These are phyloP conservation scores for Drosophila oshimai DNA, from an alignment of 1,140 invertebrate species.

Conservation along the genomic window DNA sequence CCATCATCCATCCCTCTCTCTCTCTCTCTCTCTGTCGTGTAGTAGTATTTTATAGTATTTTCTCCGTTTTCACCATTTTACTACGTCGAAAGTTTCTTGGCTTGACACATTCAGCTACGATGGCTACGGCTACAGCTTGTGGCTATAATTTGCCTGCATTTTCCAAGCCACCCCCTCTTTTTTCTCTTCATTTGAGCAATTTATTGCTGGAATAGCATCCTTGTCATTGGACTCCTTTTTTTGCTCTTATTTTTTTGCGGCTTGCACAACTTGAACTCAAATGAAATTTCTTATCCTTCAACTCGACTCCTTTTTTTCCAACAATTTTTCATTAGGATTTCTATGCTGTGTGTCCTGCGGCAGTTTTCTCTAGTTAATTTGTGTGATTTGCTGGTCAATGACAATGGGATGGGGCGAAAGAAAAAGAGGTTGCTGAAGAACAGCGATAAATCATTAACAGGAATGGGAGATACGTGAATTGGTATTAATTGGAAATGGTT, in stretches of 20 bases:
- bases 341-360: conserved; percentile 54
- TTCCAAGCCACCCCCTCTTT: conserved; percentile 24
- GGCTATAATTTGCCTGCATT: conserved; percentile 72
- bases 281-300: conserved; percentile 34
- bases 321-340: conserved; percentile 72
- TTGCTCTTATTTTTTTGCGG: conserved; percentile 58
- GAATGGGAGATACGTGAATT: not conserved
- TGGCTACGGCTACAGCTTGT: not conserved
- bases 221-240: conserved; percentile 35
- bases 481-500: not conserved
- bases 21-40: not conserved
- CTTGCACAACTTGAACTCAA: conserved; percentile 41
- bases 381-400: conserved; percentile 74
- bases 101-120: conserved; percentile 19
- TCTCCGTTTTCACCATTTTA: conserved; percentile 18
- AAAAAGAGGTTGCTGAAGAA: not conserved
- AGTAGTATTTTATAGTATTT: conserved; percentile 45
- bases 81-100: conserved; percentile 3
- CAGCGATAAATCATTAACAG: conserved; percentile 11
- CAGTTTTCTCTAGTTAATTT: conserved; percentile 79
- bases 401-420: not conserved
- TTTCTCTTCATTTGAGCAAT: conserved; percentile 67
- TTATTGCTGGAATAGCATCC: conserved; percentile 57
- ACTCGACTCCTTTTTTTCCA: not conserved
- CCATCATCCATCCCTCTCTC: not conserved